Base-by-base conservation (phyloP, 2,113 vertebrate genomes). In the Castor canadensis region DNA sequence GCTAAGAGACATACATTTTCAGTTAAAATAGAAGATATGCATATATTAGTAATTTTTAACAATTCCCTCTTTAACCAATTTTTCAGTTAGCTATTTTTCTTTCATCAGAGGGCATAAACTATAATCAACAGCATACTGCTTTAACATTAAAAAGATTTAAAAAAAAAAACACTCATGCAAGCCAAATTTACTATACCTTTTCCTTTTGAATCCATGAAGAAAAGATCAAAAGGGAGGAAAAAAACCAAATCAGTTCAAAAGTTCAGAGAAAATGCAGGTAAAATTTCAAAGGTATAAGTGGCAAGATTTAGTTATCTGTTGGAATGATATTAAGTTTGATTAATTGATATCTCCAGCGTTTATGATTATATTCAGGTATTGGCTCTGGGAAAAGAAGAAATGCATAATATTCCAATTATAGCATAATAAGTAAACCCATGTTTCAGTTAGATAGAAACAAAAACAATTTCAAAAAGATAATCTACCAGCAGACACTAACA, bases 101-200 rank as follows among this genome's bases (percentile, higher is more conserved):
- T 81, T 92, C 54, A 24, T 62, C 93, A 77, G 35, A 95, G 62
- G 40, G 45, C 43, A 72, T 40, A 11, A 45, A 93, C 58, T 96
- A 0, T 76, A 95, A 93, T 20, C 82, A 54, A 82, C 6, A 97
- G 80, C 72, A 95, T 91, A 95, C 62, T 81, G 67, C 93, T 97
- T 85, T 62, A 92, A 79, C n/a, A 92, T 64, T 92, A 75, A 93
- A 91, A 95, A 96, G 52, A 49, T 93, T 83, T 95, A 96, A 93
- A 86, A 52, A 91, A 94, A 90, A 89, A 94, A 85, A 22, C 69
- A 75, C 4, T 95, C 98, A 98, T 98, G 98, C 98, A 98, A 95
- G 83, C 58, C 85, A 97, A 43, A 12, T 73, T 93, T 97, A 99
- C 98, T 93, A 98, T 99, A 99, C 99, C 99, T 99, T 99, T 99